phyloP scores from a whole-genome alignment of 2,888 invertebrate species.

The Cosmorhoe ocellata region DNA sequence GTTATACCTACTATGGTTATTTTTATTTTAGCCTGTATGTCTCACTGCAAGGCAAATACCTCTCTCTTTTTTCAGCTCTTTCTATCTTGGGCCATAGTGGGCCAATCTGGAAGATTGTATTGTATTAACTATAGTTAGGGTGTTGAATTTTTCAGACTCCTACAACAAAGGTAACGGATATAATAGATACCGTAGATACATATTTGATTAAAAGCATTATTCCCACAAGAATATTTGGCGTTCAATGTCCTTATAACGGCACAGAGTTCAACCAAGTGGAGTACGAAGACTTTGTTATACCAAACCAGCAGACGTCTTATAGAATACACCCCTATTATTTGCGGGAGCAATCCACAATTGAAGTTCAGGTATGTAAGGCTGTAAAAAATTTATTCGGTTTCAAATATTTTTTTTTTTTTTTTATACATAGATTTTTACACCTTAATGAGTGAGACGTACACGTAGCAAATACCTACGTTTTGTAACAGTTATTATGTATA shows the following conservation, averaged over 20 bases:
- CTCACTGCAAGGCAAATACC: too few relatives aligned
- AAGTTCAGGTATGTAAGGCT: slow-evolving; percentile 50
- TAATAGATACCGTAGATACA: slow-evolving; percentile 55
- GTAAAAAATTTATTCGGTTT: not conserved
- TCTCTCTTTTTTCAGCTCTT: too few relatives aligned
- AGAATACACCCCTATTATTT: slow-evolving; percentile 77
- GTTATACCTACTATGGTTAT: too few relatives aligned
- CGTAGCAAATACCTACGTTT: too few relatives aligned
- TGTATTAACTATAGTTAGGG: too few relatives aligned
- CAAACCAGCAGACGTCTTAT: slow-evolving; percentile 75
- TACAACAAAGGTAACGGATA: slow-evolving; percentile 56
- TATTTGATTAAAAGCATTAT: slow-evolving; percentile 61
- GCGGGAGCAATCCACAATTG: slow-evolving; percentile 53
- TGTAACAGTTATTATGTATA: too few relatives aligned
- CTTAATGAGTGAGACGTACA: too few relatives aligned
- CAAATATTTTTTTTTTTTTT: too few relatives aligned
- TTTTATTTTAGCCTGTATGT: too few relatives aligned
- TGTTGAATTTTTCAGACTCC: slow-evolving; percentile 47
- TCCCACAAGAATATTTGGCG: slow-evolving; percentile 65
- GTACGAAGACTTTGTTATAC: slow-evolving; percentile 84
- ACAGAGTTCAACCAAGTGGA: slow-evolving; percentile 59
- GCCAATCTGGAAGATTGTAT: too few relatives aligned
- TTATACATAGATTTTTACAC: too few relatives aligned
- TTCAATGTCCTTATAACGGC: slow-evolving; percentile 65
- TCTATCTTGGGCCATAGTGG: too few relatives aligned